Evolutionary conservation across 1,140 invertebrate genomes (phyloP).

Genomic region (Neotoxoptera formosana): DNA sequence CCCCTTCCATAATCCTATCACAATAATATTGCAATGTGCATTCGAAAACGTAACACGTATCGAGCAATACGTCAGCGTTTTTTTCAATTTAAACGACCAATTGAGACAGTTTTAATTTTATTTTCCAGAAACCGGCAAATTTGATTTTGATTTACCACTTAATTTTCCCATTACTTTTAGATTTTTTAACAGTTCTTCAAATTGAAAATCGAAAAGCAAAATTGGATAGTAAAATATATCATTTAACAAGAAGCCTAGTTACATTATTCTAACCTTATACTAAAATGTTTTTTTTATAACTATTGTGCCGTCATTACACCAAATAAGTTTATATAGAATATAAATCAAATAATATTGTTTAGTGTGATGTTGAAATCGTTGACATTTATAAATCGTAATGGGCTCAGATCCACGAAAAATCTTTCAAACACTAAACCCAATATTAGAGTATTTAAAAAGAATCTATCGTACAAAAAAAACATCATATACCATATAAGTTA

Average conservation of each 20-base stretch:
- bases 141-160: not conserved
- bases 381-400: too few relatives aligned
- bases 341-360: not conserved
- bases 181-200: not conserved
- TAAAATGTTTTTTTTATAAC: too few relatives aligned
- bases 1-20: too few relatives aligned
- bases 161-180: not conserved
- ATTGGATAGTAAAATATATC: not conserved
- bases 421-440: too few relatives aligned
- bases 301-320: too few relatives aligned
- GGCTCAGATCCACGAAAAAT: too few relatives aligned
- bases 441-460: too few relatives aligned
- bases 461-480: too few relatives aligned
- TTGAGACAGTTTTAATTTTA: not conserved
- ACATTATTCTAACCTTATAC: not conserved
- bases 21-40: too few relatives aligned
- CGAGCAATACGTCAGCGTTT: too few relatives aligned
- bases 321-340: not conserved
- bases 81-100: not conserved
- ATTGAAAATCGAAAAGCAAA: not conserved
- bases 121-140: not conserved
- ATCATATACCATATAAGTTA: too few relatives aligned
- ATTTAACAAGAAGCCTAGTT: not conserved
- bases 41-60: too few relatives aligned
- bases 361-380: not conserved